Base-by-base conservation (phyloP, 2,113 vertebrate species). In the Crotalus horridus region DNA sequence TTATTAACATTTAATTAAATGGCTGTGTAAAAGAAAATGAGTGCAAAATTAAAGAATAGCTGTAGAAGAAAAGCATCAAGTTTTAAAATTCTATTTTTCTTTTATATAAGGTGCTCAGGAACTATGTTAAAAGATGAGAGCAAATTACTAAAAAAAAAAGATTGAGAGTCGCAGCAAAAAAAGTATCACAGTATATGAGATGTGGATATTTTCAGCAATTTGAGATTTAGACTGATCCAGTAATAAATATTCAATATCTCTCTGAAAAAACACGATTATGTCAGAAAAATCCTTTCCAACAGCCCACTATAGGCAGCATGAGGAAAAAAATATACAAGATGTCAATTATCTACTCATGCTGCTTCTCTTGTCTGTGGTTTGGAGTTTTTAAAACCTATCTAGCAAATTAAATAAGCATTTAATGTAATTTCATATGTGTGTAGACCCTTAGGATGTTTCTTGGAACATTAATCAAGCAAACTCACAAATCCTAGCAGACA, bases 1-100 rank as follows among this genome's bases (percentile, higher is more conserved):
- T 24, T 39, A 87, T 64, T 7, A 39, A 88, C 59, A 91, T 89
- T 90, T 55, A 93, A 93, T 85, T 87, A 93, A 94, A 54, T 23
- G 12, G 58, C 3, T 92, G 23, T 33, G 85, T 56, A 21, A 86
- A 86, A 85, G 9, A 33, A 8, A 59, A 59, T 39, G 46, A 20
- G 39, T 43, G 26, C 56, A 54, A 81, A 20, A 74, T 56, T 46
- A 48, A 64, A 20, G 51, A 46, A 89, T 58, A 58, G n/a, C 55
- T 26, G 9, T 59, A n/a, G n/a, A 89, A 89, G 39, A 23, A 56
- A 59, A 81, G 8, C 17, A 81, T 81, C 33, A 81, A 9, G 17
- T 43, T 81, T 81, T 81, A 81, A 81, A 81, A 43, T 81, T 81
- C 33, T 39, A 81, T 15, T 81, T 17, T 39, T 12, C 13, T 74